Evolutionary conservation across 1,140 invertebrate species (phyloP), one percentile per base, ranked within the genome.

Genomic region (Bombus huntii): DNA sequence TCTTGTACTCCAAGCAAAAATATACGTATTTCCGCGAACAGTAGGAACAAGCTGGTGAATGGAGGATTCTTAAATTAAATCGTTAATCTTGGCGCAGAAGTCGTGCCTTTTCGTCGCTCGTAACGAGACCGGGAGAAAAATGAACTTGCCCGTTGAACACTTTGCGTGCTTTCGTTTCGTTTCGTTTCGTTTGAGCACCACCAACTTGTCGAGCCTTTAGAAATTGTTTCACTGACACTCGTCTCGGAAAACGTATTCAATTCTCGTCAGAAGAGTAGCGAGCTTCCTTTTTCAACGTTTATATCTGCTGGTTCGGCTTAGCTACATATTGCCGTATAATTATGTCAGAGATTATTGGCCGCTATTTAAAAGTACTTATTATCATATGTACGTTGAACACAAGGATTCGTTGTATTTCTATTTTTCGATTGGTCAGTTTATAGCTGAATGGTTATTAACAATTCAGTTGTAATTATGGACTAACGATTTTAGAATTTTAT

Each of bases 41-140:
- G 73, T 59, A 77, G 31, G 68, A 83, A 73, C 73, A 91, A 83
- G 68, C 76, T 34, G 71, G 39, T 86, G 87, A 92, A 92, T 85
- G 81, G 87, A 37, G 87, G 89, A 92, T 92, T 91, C 85, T 93
- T 90, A 87, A 92, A 92, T 92, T 89, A 91, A 91, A 91, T 92
- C 86, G 87, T 39, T 22, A 31, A 70, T 70, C 68, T 90, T 92
- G 78, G 42, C 57, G 28, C 22, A 31, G 31, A 44, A 59, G 22
- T 59, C 44, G 42, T 47, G 34, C 22, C n/a, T 87, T 88, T 83
- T 76, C 44, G 53, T 86, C 59, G 53, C 42, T 68, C 47, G 59
- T 78, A 78, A 88, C 44, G 59, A 76, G 31, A 75, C 18, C 25
- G 47, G 22, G 28, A 28, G 28, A 37, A 71, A 81, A n/a, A 75